Evolutionary conservation across 2,797 vertebrate species (phyloP).

Genomic region (Anas capensis): DNA sequence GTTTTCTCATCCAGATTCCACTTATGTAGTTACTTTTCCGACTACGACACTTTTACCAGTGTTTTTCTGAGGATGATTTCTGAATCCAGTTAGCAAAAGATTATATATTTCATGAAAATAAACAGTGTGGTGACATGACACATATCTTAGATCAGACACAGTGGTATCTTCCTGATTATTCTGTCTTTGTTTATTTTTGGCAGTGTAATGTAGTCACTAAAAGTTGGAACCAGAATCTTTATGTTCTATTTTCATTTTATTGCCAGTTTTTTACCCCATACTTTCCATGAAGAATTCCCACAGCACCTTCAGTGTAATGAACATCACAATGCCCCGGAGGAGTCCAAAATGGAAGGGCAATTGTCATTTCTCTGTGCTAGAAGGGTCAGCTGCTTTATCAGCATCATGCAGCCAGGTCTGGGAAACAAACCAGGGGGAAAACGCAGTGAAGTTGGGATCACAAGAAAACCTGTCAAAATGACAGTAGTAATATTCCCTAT

Average conservation of each 20-base stretch:
- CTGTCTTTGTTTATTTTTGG: conserved; percentile 44
- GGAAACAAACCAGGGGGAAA: neutral
- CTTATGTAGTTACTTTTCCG: neutral
- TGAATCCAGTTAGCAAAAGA: conserved; percentile 9
- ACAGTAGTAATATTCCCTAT: neutral
- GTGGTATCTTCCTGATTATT: conserved; percentile 16
- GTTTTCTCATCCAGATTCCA: neutral
- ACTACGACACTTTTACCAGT: neutral
- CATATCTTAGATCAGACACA: neutral
- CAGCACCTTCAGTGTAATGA: conserved; percentile 17
- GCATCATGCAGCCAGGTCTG: neutral
- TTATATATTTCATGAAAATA: neutral
- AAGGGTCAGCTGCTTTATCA: neutral
- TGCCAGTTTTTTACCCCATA: neutral
- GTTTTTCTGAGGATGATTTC: neutral
- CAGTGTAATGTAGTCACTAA: neutral
- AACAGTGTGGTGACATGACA: conserved; percentile 3
- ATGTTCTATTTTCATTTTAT: conserved; percentile 30
- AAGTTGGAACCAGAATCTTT: conserved; percentile 33
- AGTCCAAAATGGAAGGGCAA: neutral
- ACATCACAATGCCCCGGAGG: neutral
- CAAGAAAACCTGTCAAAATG: neutral
- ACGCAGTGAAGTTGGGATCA: neutral
- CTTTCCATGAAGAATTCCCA: conserved; percentile 16
- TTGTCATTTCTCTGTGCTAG: neutral